A percentile compares a stretch with the other conserved stretches of the same genome.
phyloP scores from a whole-genome alignment of 2,888 invertebrate genomes.

The Aromia moschata region DNA sequence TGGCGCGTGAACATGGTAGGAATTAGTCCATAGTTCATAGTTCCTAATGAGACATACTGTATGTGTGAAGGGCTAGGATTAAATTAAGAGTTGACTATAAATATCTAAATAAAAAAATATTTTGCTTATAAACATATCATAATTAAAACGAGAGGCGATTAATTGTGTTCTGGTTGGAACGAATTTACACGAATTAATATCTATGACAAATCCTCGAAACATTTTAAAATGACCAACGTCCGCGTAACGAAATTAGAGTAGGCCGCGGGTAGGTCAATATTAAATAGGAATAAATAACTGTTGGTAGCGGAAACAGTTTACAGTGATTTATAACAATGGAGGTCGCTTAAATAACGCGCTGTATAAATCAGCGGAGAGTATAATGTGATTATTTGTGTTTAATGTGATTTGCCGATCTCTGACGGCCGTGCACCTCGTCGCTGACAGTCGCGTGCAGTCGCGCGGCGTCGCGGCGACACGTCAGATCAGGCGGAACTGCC shows the following conservation, averaged over 20 bases:
- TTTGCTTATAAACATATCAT: too few species aligned
- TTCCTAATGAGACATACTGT: too few species aligned
- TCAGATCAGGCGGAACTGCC: constrained; percentile 63
- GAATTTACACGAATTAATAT: too few species aligned
- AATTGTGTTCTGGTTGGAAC: too few species aligned
- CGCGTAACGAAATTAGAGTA: constrained; percentile 12
- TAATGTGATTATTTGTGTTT: constrained; percentile 64
- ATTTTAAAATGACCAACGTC: not conserved
- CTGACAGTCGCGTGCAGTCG: constrained; percentile 65
- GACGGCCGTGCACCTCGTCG: constrained; percentile 59
- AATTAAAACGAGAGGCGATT: too few species aligned
- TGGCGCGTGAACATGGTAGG: too few species aligned
- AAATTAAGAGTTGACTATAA: too few species aligned
- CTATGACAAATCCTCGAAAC: not conserved
- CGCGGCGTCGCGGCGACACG: constrained; percentile 57
- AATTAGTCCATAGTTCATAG: too few species aligned
- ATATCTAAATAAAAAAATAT: too few species aligned
- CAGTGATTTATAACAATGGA: constrained; percentile 52
- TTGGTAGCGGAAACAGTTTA: constrained; percentile 47
- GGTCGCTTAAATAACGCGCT: constrained; percentile 61
- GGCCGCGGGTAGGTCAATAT: constrained; percentile 36
- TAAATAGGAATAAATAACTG: constrained; percentile 50
- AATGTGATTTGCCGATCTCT: constrained; percentile 64
- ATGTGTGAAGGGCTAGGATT: too few species aligned
- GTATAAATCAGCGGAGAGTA: constrained; percentile 63